phyloP scores from a whole-genome alignment of 2,888 invertebrate species.

The Tanypteryx hageni region DNA sequence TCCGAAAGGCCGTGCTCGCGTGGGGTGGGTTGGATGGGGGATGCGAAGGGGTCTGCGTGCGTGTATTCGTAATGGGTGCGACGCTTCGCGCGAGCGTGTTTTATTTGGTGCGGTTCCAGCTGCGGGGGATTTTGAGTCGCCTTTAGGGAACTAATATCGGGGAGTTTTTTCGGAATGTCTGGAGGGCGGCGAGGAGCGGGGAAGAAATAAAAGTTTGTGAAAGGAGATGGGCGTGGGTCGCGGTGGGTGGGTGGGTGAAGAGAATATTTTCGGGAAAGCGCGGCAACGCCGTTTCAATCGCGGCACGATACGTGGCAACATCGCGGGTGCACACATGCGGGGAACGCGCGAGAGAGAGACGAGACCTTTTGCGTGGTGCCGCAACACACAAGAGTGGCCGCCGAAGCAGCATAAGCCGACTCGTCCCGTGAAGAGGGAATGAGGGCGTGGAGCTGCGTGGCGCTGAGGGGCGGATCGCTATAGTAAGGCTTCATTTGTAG shows the following conservation, averaged over 20 bases:
- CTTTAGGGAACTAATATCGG: neutral
- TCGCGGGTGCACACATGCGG: slow-evolving; percentile 4
- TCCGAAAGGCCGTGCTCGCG: neutral
- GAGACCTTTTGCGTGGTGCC: slow-evolving; percentile 21
- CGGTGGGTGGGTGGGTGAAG: slow-evolving; percentile 1
- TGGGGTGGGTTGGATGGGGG: neutral
- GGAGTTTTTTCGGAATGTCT: neutral
- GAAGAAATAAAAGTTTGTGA: neutral
- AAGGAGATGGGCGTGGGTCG: neutral
- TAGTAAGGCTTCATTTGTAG: too few relatives aligned
- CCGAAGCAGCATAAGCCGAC: neutral
- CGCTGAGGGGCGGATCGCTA: too few relatives aligned
- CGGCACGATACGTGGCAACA: neutral
- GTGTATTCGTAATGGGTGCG: neutral
- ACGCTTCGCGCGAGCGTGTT: neutral
- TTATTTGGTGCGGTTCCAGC: neutral
- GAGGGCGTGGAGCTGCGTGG: neutral
- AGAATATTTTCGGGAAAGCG: neutral
- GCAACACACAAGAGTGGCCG: slow-evolving; percentile 5
- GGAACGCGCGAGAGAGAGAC: neutral
- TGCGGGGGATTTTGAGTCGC: neutral
- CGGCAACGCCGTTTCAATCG: neutral
- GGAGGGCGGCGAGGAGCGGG: neutral
- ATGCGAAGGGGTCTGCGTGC: neutral
- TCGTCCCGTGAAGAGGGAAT: neutral